Conservation (phyloP, 1,140 invertebrate species). For the Melanaphis sacchari region DNA sequence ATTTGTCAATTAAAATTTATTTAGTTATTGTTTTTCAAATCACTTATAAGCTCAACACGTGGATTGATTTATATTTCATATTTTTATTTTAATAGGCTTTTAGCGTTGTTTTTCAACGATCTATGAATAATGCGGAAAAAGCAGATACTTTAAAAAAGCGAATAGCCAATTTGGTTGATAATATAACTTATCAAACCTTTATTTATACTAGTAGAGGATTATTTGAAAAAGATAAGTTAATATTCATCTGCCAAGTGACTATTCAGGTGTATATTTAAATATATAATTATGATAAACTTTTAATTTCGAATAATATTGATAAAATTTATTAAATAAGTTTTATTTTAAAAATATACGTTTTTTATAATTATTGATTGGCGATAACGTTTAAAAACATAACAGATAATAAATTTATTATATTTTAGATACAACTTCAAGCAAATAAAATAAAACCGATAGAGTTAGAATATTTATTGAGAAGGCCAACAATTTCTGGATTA, state of each 20-base stretch:
- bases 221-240: conserved; percentile 93
- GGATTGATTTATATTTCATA: neutral
- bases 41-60: neutral
- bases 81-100: conserved; percentile 71
- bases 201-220: conserved; percentile 88
- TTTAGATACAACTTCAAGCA: conserved; percentile 72
- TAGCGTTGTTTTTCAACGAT: conserved; percentile 90
- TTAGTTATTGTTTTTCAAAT: neutral
- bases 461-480: conserved; percentile 87
- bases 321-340: neutral
- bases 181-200: conserved; percentile 86
- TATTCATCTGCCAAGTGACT: conserved; percentile 88
- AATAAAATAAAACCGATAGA: conserved; percentile 76
- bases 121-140: conserved; percentile 75
- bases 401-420: neutral
- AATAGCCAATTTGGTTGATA: conserved; percentile 83
- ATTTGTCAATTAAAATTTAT: neutral
- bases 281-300: neutral
- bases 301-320: neutral
- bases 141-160: conserved; percentile 75
- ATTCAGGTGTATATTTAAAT: conserved; percentile 71
- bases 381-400: neutral
- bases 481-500: conserved; percentile 72
- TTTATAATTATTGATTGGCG: neutral
- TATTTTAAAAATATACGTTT: neutral